These are phyloP conservation scores for Drosophila colorata DNA, from an alignment of 2,888 invertebrate genomes.

Conservation along the genomic window DNA sequence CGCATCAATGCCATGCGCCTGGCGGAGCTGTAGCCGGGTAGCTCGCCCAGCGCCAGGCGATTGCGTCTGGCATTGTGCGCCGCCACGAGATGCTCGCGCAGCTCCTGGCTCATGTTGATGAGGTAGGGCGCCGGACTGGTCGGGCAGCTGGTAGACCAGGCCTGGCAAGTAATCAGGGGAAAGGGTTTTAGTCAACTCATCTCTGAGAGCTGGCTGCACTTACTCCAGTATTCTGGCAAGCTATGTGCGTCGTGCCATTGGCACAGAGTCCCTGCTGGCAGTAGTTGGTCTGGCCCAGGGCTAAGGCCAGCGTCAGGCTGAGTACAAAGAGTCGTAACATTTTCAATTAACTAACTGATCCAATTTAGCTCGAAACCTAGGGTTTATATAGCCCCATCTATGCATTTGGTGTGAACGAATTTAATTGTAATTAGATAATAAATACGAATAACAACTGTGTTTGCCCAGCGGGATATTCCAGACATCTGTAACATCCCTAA, in stretches of 20 bases:
- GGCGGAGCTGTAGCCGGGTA: slow-evolving; percentile 45
- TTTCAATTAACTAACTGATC: slow-evolving; percentile 20
- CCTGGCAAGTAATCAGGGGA: slow-evolving; percentile 15
- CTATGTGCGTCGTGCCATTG: slow-evolving; percentile 34
- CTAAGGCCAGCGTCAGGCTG: slow-evolving; percentile 16
- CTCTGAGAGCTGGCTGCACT: slow-evolving; percentile 9
- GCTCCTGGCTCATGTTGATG: slow-evolving; percentile 12
- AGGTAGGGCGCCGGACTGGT: slow-evolving; percentile 33
- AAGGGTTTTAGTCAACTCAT: too few relatives aligned
- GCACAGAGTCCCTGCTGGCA: slow-evolving; percentile 32
- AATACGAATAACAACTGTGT: slow-evolving; percentile 21
- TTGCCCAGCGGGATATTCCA: slow-evolving; percentile 8
- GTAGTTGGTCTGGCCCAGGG: slow-evolving; percentile 36
- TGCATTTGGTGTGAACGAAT: too few relatives aligned
- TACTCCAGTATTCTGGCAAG: slow-evolving; percentile 51
- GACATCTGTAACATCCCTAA: slow-evolving; percentile 11
- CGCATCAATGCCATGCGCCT: slow-evolving; percentile 55
- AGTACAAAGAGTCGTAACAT: slow-evolving; percentile 40
- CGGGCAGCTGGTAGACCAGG: slow-evolving; percentile 41
- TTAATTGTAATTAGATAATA: slow-evolving; percentile 7
- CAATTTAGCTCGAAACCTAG: background rate
- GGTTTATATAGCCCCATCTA: slow-evolving; percentile 27
- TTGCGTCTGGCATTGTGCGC: slow-evolving; percentile 50
- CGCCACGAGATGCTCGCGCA: slow-evolving; percentile 10
- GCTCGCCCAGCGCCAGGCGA: slow-evolving; percentile 33